Percentiles rank a stretch among this genome's conserved stretches.
Conservation (phyloP, 1,140 invertebrate genomes). For the Ridgeia piscesae region DNA sequence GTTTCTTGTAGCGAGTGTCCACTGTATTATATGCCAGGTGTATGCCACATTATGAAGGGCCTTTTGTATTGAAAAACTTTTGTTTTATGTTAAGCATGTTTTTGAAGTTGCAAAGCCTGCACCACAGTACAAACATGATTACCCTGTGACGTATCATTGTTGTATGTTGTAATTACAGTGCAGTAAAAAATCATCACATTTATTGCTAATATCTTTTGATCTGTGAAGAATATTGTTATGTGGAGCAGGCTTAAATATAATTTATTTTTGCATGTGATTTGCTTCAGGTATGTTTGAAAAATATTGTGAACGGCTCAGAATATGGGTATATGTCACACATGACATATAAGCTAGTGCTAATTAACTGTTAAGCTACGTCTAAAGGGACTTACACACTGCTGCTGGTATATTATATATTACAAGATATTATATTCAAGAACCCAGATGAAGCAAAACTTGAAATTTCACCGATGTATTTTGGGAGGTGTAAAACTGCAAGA, state of each 20-base stretch:
- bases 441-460: too few species aligned
- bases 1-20: too few species aligned
- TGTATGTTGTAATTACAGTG: background rate
- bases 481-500: too few species aligned
- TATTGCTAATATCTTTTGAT: background rate
- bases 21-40: too few species aligned
- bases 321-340: too few species aligned
- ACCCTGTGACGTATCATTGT: background rate
- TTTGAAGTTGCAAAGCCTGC: background rate
- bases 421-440: too few species aligned
- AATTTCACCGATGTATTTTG: too few species aligned
- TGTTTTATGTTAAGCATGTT: background rate
- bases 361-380: too few species aligned
- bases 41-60: background rate
- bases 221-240: background rate
- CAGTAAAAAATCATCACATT: background rate
- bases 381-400: too few species aligned
- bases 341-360: too few species aligned
- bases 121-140: background rate
- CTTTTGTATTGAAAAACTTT: background rate
- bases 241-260: background rate
- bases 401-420: too few species aligned
- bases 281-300: background rate
- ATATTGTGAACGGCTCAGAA: background rate
- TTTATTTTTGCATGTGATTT: background rate